Percentiles rank a stretch among this genome's conserved stretches.
Conservation (phyloP, 2,113 vertebrate genomes). For the Sturnira hondurensis region DNA sequence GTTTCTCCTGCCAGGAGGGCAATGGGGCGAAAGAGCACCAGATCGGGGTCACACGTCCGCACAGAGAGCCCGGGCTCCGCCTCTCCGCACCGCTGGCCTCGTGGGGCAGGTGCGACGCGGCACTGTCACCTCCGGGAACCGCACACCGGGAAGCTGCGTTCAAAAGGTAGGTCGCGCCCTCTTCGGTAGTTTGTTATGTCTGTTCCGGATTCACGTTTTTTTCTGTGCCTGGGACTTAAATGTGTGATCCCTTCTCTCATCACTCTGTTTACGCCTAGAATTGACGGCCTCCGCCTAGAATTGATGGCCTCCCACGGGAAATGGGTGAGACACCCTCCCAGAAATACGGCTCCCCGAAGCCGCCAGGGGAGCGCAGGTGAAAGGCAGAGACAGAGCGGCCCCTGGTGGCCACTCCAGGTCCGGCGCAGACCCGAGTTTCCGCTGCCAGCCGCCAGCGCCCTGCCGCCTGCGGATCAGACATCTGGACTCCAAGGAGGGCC, state of each 20-base stretch:
- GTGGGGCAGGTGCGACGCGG: rapidly evolving
- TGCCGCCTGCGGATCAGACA: not conserved
- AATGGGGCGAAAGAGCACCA: not conserved
- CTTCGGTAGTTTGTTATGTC: not conserved
- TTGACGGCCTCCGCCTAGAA: not conserved
- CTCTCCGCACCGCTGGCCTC: rapidly evolving
- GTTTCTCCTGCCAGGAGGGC: not conserved
- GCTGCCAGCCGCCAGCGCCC: not conserved
- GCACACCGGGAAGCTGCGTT: no score
- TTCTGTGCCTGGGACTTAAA: not conserved
- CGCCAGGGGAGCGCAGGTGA: rapidly evolving
- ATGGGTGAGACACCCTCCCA: not conserved
- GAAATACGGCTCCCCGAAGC: not conserved
- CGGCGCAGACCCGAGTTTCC: not conserved
- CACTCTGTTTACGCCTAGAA: not conserved
- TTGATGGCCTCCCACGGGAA: not conserved
- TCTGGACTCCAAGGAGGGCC: not conserved
- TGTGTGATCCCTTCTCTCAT: not conserved
- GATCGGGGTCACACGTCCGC: no score
- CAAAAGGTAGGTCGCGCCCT: no score
- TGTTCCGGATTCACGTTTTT: not conserved
- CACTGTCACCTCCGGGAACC: rapidly evolving
- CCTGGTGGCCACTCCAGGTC: not conserved
- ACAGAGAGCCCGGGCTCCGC: not conserved
- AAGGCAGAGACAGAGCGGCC: not conserved